Base-by-base conservation (phyloP, 2,888 invertebrate species). In the Amiota mariae region DNA sequence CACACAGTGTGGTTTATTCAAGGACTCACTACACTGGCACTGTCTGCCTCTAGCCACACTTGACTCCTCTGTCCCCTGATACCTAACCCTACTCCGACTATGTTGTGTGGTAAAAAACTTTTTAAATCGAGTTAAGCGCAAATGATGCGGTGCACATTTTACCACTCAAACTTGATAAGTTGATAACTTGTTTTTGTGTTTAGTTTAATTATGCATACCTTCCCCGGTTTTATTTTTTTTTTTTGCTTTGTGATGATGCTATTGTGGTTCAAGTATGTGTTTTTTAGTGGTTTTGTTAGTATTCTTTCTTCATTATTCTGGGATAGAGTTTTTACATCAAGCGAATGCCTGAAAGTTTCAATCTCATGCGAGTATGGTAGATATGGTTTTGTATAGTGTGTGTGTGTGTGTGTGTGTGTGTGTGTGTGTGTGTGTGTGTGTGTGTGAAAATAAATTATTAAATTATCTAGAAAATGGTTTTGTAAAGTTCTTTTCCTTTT, bases 121-220 rank as follows among this genome's bases (percentile, higher is more conserved):
- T 86, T 85, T 81, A 81, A 81, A 86, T 84, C 84, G 83, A 85
- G 84, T 85, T 84, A 84, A 84, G 83, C 81, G 78, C 81, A 82
- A 84, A 83, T 83, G 86, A 85, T 81, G 85, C 57, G 66, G 67
- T 46, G 24, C 72, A 63, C 77, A 80, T 81, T 78, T 70, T 61
- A 75, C 67, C 67, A 68, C 77, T 76, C 61, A 64, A 76, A 77
- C 78, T 84, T 81, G 82, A 83, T 83, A 81, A 82, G 83, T 83
- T 84, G 86, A 85, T 83, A 83, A 84, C 81, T 81, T 78, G 84
- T 80, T 80, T 77, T 74, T 61, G 67, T 36, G 67, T 68, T 68
- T 68, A 68, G 67, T 68, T 68, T 68, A 68, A 68, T 68, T 68
- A 68, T 68, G 67, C 67, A 68, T 68, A 20, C 15, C 59, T 59